Evolutionary conservation across 2,797 vertebrate species (phyloP).

Genomic region (Phylloscopus collybita): DNA sequence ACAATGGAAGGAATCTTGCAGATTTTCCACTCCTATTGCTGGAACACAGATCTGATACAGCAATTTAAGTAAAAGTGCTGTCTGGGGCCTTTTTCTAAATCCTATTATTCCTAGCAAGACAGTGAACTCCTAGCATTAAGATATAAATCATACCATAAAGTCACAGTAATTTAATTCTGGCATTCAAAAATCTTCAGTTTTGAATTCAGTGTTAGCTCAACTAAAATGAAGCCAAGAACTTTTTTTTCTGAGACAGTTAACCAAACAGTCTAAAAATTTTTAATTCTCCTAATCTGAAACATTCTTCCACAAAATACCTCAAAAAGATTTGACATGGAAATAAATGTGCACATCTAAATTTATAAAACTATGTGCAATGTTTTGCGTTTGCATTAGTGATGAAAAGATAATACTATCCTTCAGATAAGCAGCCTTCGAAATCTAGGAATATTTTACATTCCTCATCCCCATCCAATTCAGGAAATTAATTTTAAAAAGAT

Average conservation of each 20-base stretch:
- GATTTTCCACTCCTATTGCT: slow-evolving; percentile 22
- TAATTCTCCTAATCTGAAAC: neutral
- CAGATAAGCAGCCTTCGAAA: neutral
- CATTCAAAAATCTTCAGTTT: neutral
- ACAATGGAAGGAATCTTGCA: neutral
- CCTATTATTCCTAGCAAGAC: slow-evolving; percentile 2
- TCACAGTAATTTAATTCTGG: slow-evolving; percentile 6
- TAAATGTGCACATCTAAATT: neutral
- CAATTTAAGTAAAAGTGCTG: neutral
- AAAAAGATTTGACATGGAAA: neutral
- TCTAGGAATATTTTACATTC: slow-evolving; percentile 34
- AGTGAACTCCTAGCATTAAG: slow-evolving; percentile 19
- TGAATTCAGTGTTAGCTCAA: neutral
- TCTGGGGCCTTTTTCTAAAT: slow-evolving; percentile 7
- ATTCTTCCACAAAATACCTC: neutral
- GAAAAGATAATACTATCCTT: neutral
- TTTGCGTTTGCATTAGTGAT: neutral
- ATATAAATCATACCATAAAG: slow-evolving; percentile 2
- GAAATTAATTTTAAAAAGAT: slow-evolving; percentile 31
- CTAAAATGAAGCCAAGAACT: slow-evolving; percentile 39
- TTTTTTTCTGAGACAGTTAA: neutral
- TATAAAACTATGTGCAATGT: neutral
- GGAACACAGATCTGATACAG: slow-evolving; percentile 16
- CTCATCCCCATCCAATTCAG: neutral
- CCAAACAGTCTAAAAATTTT: neutral